phyloP scores from a whole-genome alignment of 2,113 vertebrate species.

The Prionailurus viverrinus region DNA sequence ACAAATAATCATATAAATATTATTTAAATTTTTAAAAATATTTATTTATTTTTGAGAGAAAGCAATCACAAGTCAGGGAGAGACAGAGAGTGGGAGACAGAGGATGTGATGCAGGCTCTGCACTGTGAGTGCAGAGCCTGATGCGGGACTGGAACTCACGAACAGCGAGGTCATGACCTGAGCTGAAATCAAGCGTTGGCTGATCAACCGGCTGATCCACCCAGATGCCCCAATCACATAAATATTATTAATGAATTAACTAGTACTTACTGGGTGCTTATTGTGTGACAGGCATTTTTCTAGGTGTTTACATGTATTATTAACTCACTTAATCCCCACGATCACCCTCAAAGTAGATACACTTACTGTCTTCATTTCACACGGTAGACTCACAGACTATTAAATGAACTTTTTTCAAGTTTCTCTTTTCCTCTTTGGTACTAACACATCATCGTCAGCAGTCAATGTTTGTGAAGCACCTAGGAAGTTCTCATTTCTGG shows the following conservation, averaged over 20 bases:
- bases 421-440: neutral
- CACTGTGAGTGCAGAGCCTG: too few relatives aligned
- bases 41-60: too few relatives aligned
- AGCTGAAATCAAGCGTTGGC: too few relatives aligned
- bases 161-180: too few relatives aligned
- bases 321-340: neutral
- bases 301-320: neutral
- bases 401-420: neutral
- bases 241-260: neutral
- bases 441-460: too few relatives aligned
- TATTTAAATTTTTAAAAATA: neutral
- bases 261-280: neutral
- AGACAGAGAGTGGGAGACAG: too few relatives aligned
- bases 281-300: neutral
- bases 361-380: neutral
- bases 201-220: too few relatives aligned
- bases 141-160: too few relatives aligned
- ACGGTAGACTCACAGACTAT: neutral
- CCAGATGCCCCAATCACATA: neutral
- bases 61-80: too few relatives aligned
- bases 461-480: neutral
- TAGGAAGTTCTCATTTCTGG: neutral
- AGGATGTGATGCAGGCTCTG: too few relatives aligned
- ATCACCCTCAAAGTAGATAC: neutral
- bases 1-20: neutral